Evolutionary conservation across 2,113 vertebrate genomes (phyloP).

Genomic region (Galemys pyrenaicus): DNA sequence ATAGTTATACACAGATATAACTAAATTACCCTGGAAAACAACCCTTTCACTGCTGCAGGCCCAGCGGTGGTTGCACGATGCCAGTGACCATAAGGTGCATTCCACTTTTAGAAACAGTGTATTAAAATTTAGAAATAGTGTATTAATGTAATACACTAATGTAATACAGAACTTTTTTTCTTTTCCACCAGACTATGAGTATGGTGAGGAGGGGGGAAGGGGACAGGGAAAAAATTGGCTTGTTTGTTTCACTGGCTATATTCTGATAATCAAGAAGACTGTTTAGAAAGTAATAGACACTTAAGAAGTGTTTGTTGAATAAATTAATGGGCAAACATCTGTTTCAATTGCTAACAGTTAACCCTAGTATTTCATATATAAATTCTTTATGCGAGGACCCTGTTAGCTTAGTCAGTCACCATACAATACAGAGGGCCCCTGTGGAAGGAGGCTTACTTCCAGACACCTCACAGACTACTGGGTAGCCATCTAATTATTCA

Average conservation of each 20-base stretch:
- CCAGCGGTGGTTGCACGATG: neutral
- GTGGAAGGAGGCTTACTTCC: neutral
- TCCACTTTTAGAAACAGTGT: slow-evolving; percentile 32
- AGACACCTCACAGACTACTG: neutral
- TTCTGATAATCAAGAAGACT: neutral
- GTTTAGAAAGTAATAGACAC: slow-evolving; percentile 3
- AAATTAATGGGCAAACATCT: neutral
- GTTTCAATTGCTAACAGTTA: neutral
- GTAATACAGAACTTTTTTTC: neutral
- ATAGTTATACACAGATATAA: slow-evolving; percentile 38
- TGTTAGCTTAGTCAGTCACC: neutral
- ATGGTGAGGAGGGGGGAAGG: too few species aligned
- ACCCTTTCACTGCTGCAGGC: neutral
- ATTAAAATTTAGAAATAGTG: slow-evolving; percentile 23
- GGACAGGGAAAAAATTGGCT: neutral
- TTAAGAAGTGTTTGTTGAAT: neutral
- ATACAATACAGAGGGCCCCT: neutral
- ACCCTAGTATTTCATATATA: neutral
- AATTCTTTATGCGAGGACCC: neutral
- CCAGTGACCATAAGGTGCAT: neutral
- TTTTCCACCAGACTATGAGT: neutral
- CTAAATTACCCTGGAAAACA: neutral
- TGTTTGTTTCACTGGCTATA: neutral
- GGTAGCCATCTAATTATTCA: neutral
- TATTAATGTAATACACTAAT: too few species aligned